Evolutionary conservation across 1,140 invertebrate species (phyloP).

Genomic region (Drosophila hydei): DNA sequence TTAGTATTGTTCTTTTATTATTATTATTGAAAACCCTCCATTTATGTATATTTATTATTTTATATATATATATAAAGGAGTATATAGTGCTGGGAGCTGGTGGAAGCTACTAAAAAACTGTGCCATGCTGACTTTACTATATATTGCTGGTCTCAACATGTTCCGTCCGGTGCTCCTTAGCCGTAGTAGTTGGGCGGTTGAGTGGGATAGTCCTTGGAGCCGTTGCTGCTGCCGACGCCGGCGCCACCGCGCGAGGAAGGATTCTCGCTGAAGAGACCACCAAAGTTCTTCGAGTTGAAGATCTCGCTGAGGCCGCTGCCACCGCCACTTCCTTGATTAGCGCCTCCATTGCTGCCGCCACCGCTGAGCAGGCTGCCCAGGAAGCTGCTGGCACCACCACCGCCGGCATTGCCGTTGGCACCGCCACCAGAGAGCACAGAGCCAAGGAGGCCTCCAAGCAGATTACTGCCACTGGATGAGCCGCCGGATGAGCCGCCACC

Average conservation of each 20-base stretch:
- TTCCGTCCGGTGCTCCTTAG: constrained; percentile 18
- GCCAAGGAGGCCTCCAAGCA: constrained; percentile 65
- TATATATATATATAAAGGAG: too few species aligned
- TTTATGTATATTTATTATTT: too few species aligned
- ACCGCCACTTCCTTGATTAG: constrained; percentile 32
- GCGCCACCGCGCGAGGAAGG: constrained; percentile 51
- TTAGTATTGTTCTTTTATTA: constrained; percentile 39
- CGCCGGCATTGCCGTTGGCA: constrained; percentile 32
- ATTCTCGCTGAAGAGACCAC: constrained; percentile 80
- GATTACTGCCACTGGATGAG: constrained; percentile 53
- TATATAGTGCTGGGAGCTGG: background rate
- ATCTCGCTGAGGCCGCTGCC: constrained; percentile 64
- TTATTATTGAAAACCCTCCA: constrained; percentile 56
- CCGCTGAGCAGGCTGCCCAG: constrained; percentile 66
- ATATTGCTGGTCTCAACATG: background rate
- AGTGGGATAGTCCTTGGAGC: constrained; percentile 74
- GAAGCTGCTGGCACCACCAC: constrained; percentile 62
- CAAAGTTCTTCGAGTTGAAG: constrained; percentile 75
- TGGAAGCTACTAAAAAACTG: constrained; percentile 1
- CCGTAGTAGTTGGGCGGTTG: constrained; percentile 70
- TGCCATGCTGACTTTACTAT: background rate
- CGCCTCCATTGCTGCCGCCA: constrained; percentile 36
- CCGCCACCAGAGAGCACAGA: constrained; percentile 67
- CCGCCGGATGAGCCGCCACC: constrained; percentile 44
- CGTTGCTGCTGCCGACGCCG: constrained; percentile 28